Evolutionary conservation across 2,113 vertebrate species (phyloP).

Genomic region (Eretmodus cyanostictus): DNA sequence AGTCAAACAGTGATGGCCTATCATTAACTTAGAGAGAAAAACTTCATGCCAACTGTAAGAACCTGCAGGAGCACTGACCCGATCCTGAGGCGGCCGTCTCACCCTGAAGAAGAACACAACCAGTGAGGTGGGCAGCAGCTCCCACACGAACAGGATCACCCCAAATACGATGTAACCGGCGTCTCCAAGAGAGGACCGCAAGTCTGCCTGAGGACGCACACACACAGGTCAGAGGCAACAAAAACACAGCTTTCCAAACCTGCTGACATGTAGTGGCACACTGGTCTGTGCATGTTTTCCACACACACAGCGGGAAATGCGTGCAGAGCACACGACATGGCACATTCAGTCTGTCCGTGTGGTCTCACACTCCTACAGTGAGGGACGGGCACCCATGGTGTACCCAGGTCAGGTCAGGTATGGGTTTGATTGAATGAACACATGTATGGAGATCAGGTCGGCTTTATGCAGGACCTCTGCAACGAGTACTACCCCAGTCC

Average conservation of each 20-base stretch:
- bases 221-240: neutral
- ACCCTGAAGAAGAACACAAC: constrained; percentile 94
- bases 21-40: neutral
- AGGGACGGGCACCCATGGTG: neutral
- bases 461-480: neutral
- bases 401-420: neutral
- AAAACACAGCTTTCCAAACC: neutral
- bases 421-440: neutral
- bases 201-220: constrained; percentile 75
- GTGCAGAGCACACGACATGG: neutral
- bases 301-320: neutral
- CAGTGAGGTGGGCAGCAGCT: constrained; percentile 87
- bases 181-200: constrained; percentile 84
- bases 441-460: neutral
- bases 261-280: neutral
- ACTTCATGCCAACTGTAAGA: too few relatives aligned
- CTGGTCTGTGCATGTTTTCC: neutral
- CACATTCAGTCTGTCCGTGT: neutral
- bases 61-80: constrained; percentile 53
- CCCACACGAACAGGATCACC: constrained; percentile 94
- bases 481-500: neutral
- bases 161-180: constrained; percentile 87
- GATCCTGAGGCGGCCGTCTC: constrained; percentile 79
- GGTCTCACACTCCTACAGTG: neutral
- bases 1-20: neutral